Evolutionary conservation across 2,797 vertebrate species (phyloP), one percentile per base, ranked within the genome.

Genomic region (Neostethus bicornis): DNA sequence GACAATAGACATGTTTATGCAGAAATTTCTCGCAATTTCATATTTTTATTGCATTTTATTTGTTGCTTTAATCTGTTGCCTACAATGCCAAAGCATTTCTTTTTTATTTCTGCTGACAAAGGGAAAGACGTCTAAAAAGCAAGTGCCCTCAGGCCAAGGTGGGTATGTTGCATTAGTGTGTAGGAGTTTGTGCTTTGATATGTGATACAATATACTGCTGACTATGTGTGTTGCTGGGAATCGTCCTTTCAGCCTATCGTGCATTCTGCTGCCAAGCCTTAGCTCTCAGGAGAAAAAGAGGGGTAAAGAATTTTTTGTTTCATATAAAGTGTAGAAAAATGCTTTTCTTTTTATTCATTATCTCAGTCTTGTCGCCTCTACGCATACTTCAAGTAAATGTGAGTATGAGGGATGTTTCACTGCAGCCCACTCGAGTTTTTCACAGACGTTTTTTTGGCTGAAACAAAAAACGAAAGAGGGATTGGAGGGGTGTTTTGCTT

Each of bases 81-180:
- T 32, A 16, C 20, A 37, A 29, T 17, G 53, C 41, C 51, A 52
- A 19, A 47, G 50, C 61, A 70, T 61, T 41, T 35, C 24, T 29
- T 56, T 70, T 43, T 47, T 60, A n/a, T 79, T 86, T 76, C 35
- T 83, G 83, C 81, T 85, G 84, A 88, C 71, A n/a, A 48, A 57
- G 49, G 66, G 29, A 73, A 67, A 70, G 31, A 46, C 7, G 6
- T 41, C 60, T 67, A 25, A 53, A 28, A 47, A 67, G 53, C 49
- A 56, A 42, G 50, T 43, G 54, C 65, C 84, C 80, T 49, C 65
- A 42, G 73, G 80, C 75, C 69, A 66, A 62, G 48, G 63, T 74
- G 61, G 6, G 21, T 64, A 2, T 64, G 65, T 57, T 68, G 32
- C 9, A 23, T 47, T 39, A 46, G 23, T 51, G 41, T 59, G 47